phyloP scores from a whole-genome alignment of 2,797 vertebrate genomes.

The Gorsachius magnificus region DNA sequence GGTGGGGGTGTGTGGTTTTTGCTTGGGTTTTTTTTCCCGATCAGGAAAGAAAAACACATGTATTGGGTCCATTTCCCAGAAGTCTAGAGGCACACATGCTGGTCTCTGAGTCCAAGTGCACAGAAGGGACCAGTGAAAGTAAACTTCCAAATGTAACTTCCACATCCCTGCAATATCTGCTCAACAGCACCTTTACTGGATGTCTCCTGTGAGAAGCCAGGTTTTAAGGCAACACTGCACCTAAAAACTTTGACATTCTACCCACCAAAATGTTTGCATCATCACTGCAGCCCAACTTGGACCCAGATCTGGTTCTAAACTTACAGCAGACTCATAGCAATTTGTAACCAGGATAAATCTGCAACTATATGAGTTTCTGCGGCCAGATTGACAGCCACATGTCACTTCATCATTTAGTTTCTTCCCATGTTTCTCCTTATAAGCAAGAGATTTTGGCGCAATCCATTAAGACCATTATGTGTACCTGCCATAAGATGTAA shows the following conservation, averaged over 20 bases:
- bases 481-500: background rate
- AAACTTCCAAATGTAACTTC: background rate
- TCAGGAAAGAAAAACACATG: background rate
- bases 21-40: background rate
- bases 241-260: background rate
- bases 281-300: accelerated
- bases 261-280: background rate
- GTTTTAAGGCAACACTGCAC: background rate
- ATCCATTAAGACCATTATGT: background rate
- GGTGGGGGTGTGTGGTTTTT: background rate
- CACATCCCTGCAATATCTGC: background rate
- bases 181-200: background rate
- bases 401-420: background rate
- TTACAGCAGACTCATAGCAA: background rate
- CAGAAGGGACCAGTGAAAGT: background rate
- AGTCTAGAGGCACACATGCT: background rate
- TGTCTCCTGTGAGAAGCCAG: background rate
- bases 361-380: background rate
- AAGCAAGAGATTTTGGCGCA: background rate
- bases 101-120: background rate
- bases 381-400: background rate
- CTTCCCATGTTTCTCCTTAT: background rate
- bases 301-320: background rate
- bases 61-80: background rate
- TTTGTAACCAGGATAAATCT: background rate